Evolutionary conservation across 2,888 invertebrate species (phyloP).

Genomic region (Tenthredo livida): DNA sequence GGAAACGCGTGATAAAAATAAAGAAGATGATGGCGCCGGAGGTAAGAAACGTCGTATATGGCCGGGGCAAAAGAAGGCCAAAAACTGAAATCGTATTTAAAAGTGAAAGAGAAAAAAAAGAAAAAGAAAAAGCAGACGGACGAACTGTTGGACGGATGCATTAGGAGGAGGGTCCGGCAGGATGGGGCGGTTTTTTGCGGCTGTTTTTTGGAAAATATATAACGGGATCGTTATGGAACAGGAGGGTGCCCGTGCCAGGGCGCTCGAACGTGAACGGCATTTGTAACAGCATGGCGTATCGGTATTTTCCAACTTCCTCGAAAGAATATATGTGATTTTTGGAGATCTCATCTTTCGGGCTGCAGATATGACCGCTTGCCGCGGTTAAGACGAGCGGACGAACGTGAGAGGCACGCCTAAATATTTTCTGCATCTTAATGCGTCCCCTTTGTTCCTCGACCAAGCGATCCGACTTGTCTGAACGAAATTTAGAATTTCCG

Average conservation of each 20-base stretch:
- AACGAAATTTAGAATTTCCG: constrained; percentile 66
- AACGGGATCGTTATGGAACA: constrained; percentile 62
- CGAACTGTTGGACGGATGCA: constrained; percentile 47
- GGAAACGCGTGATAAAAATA: constrained; percentile 33
- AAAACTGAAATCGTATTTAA: constrained; percentile 7
- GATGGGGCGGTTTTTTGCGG: constrained; percentile 68
- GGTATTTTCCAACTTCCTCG: constrained; percentile 32
- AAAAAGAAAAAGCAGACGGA: constrained; percentile 48
- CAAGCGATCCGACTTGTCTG: constrained; percentile 2
- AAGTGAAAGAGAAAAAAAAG: constrained; percentile 23
- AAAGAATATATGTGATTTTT: constrained; percentile 44
- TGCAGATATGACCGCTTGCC: constrained; percentile 48
- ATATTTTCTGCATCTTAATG: constrained; percentile 68
- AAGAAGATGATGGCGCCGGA: constrained; percentile 44
- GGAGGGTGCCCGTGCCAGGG: constrained; percentile 49
- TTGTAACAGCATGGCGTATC: constrained; percentile 56
- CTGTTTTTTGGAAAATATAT: constrained; percentile 62
- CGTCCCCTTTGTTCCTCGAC: background rate
- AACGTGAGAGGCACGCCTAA: constrained; percentile 63
- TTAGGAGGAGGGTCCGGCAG: constrained; percentile 61
- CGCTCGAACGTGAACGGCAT: constrained; percentile 56
- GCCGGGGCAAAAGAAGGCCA: constrained; percentile 57
- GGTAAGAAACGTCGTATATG: constrained; percentile 59
- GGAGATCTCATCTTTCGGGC: constrained; percentile 45
- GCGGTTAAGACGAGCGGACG: constrained; percentile 23